Conservation (phyloP, 2,113 vertebrate genomes). For the Xenopus borealis region DNA sequence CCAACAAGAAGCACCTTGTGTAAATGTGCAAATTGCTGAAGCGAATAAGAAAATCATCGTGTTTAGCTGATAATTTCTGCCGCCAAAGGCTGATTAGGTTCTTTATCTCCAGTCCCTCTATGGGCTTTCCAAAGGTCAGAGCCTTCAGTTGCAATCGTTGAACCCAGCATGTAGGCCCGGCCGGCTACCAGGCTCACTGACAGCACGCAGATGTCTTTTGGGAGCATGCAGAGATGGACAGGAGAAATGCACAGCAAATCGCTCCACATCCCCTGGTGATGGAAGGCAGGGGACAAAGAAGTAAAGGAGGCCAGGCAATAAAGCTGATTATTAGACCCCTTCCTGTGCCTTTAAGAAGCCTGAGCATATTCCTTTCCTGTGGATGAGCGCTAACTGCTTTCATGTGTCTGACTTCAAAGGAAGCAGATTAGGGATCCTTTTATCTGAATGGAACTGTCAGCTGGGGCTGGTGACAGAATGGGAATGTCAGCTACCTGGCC, state of each 20-base stretch:
- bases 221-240: conserved; percentile 6
- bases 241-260: conserved; percentile 5
- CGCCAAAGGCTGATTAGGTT: not conserved
- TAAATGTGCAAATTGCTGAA: not conserved
- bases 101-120: not conserved
- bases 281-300: not conserved
- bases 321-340: conserved; percentile 40
- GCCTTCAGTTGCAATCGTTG: conserved; percentile 13
- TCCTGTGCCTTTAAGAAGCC: conserved; percentile 56
- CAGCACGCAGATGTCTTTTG: conserved; percentile 11
- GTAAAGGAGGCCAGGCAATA: not conserved
- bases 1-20: no score
- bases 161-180: not conserved
- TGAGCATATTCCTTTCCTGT: conserved; percentile 47
- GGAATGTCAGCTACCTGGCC: conserved; percentile 40
- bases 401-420: conserved; percentile 65
- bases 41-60: conserved; percentile 13
- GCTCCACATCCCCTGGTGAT: not conserved
- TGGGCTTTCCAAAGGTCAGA: conserved; percentile 15
- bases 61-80: conserved; percentile 4
- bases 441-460: conserved; percentile 62
- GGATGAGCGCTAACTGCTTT: conserved; percentile 61
- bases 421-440: conserved; percentile 61
- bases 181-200: not conserved
- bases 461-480: conserved; percentile 38